Base-by-base conservation (phyloP, 2,797 vertebrate species). In the Manis crassicaudata region DNA sequence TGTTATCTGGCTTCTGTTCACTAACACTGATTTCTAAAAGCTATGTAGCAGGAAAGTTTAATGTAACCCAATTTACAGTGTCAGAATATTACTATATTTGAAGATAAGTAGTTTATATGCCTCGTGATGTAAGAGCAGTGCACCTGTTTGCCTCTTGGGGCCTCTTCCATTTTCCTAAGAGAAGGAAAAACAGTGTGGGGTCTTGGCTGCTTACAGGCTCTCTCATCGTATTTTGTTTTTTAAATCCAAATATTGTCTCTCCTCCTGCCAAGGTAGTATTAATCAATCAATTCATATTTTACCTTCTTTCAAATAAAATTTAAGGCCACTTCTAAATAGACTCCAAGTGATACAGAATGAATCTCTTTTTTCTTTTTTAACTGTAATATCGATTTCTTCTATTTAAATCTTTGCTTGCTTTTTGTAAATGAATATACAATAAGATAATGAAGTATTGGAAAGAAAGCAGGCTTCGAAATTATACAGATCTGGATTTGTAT, bases 1-100 rank as follows among this genome's bases (percentile, higher is more conserved):
- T 82, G 17, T 72, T 70, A 50, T 7, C n/a, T 46, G 56, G 16
- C 13, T 84, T 72, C 88, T 87, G 73, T 32, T 86, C 16, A 37
- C 29, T 94, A 37, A 58, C 16, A 35, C 50, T 93, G 25, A 73
- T 94, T 92, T 94, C 54, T 94, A 93, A 90, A 91, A 88, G 84
- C 37, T 50, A 35, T 43, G 29, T 43, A 80, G 40, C 25, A 76
- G 32, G 37, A 23, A 84, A n/a, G 17, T 82, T 84, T 82, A 90
- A 54, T 65, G 37, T 54, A 77, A 87, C 65, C 67, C 27, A 73
- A 13, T 25, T 29, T 68, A 12, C 3, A 80, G 14, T 56, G 16
- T 95, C 68, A 63, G 58, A 70, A 79, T 81, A 63, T 95, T 89
- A 58, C 43, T 40, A 29, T 83, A 68, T 91, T 95, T 65, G 43